phyloP scores from a whole-genome alignment of 53 echinoderm and acorn worm genomes.

The Crossaster papposus region DNA sequence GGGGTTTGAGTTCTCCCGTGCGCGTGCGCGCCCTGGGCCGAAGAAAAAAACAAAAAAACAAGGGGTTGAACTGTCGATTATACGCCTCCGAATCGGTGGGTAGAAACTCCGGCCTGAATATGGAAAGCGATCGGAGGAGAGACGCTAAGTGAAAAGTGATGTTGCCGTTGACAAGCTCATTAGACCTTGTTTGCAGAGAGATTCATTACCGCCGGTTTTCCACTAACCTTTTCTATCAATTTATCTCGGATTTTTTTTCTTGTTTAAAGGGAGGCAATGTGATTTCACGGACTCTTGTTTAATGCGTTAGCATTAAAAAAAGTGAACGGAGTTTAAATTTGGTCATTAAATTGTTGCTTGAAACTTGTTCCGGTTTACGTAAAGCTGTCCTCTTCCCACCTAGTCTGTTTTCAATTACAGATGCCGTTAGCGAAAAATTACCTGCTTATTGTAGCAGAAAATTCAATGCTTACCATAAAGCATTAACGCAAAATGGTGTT shows the following conservation, averaged over 20 bases:
- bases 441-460: no score
- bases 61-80: slow-evolving; percentile 19
- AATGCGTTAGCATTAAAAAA: not conserved
- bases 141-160: slow-evolving; percentile 40
- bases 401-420: no score
- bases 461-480: no score
- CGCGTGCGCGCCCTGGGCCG: not conserved
- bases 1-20: not conserved
- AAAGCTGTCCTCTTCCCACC: no score
- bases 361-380: no score
- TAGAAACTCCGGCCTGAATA: slow-evolving; percentile 31
- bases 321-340: not conserved
- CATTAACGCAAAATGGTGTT: no score
- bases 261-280: not conserved
- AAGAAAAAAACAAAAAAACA: not conserved
- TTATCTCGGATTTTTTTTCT: not conserved
- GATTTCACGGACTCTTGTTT: not conserved
- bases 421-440: no score
- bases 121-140: slow-evolving; percentile 5
- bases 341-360: not conserved
- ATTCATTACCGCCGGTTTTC: slow-evolving; percentile 27
- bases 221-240: slow-evolving; percentile 36
- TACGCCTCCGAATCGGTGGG: not conserved
- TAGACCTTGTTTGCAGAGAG: slow-evolving; percentile 16
- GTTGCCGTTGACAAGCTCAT: slow-evolving; percentile 32